These are phyloP conservation scores for Pinna nobilis DNA, from an alignment of 1,140 invertebrate species.

Conservation along the genomic window DNA sequence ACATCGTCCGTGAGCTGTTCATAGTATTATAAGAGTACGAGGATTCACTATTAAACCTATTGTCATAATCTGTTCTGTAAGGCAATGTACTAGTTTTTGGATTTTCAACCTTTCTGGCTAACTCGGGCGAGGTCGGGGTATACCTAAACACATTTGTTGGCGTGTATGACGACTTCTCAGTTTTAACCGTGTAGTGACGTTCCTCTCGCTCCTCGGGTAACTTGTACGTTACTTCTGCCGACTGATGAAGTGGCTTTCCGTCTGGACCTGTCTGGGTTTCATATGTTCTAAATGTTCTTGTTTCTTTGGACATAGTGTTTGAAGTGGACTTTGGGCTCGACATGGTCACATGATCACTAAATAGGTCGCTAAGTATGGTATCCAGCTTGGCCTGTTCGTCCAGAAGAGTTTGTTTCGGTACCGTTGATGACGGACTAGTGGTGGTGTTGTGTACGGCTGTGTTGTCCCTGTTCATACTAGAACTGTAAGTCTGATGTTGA, in stretches of 20 bases:
- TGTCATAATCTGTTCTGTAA: constrained; percentile 67
- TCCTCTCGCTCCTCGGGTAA: constrained; percentile 55
- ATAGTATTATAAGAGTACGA: constrained; percentile 51
- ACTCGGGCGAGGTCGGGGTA: constrained; percentile 53
- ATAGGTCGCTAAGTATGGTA: constrained; percentile 70
- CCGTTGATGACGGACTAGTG: no score
- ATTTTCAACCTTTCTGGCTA: constrained; percentile 39
- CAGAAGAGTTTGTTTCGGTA: no score
- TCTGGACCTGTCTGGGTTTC: constrained; percentile 52
- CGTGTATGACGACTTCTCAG: constrained; percentile 36
- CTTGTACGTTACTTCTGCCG: constrained; percentile 65
- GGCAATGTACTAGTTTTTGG: constrained; percentile 54
- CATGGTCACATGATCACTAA: constrained; percentile 66
- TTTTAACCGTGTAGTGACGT: constrained; percentile 61
- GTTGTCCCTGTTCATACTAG: no score
- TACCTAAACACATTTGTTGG: constrained; percentile 59
- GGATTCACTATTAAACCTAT: constrained; percentile 50
- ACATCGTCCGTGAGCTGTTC: constrained; percentile 34
- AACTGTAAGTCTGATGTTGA: no score
- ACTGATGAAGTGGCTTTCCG: constrained; percentile 57
- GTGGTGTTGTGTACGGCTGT: no score
- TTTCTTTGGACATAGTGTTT: constrained; percentile 57
- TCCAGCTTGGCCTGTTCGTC: constrained; percentile 72
- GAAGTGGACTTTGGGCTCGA: constrained; percentile 49
- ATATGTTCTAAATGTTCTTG: constrained; percentile 61